Base-by-base conservation (phyloP, 2,113 vertebrate species). In the Chionomys nivalis region DNA sequence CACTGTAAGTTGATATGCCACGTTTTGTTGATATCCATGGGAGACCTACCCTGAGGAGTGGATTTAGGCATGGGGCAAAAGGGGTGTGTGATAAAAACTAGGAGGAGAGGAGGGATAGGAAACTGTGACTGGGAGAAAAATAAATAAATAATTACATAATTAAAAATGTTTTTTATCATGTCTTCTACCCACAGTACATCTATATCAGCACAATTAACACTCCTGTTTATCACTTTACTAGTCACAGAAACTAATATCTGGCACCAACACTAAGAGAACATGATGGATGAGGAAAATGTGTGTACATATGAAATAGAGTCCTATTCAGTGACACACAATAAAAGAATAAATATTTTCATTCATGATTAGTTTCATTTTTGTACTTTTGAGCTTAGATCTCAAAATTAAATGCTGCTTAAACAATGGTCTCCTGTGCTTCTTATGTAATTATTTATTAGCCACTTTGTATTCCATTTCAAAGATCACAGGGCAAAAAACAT, bases 11-110 rank as follows among this genome's bases (percentile, higher is more conserved):
- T 68, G 7, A 72, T n/a, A 68, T n/a, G 7, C 17, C 17, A 68
- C 10, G 7, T n/a, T 72, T n/a, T n/a, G 36, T 39, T 72, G 36
- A n/a, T 72, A n/a, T 72, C 70, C 17, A 21, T n/a, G 36, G 36
- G 36, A 21, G 68, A 21, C 17, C 36, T n/a, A 7, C 17, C 17
- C 17, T n/a, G 36, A 72, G 36, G 7, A 72, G 17, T 39, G 17
- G 16, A n/a, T 72, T 72, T 7, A 1, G 3, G 3, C 0, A 1
- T 39, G 7, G 70, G 17, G n/a, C n/a, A 17, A 39, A 7, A 72
- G 17, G 17, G 3, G 17, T 7, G 16, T 72, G 33, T 14, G 36
- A 17, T 14, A n/a, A 36, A 36, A 16, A 72, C 36, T 8, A 21
- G 36, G 7, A 68, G 31, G 33, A 72, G 17, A 72, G 3, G 36